Percentiles rank a stretch among this genome's conserved stretches.
Conservation (phyloP, 2,113 vertebrate genomes). For the Gadus macrocephalus region DNA sequence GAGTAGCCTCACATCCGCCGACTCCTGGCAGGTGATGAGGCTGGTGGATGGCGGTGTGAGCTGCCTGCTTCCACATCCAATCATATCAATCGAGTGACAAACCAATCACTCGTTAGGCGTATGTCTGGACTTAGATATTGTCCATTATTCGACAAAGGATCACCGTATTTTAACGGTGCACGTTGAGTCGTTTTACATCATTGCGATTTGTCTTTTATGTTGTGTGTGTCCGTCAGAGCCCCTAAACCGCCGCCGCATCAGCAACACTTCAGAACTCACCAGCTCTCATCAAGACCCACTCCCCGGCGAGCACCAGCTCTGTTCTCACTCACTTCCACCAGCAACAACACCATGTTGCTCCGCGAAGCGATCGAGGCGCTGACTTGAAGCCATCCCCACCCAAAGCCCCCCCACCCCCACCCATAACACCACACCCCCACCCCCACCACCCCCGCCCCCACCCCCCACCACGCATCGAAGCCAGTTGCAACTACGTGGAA, state of each 20-base stretch:
- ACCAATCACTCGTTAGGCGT: neutral
- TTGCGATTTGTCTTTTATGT: neutral
- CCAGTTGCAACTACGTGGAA: too few species aligned
- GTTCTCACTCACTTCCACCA: slow-evolving; percentile 66
- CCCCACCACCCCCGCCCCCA: neutral
- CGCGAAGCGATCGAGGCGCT: slow-evolving; percentile 28
- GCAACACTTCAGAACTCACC: too few species aligned
- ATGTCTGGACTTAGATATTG: neutral
- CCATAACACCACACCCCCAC: neutral
- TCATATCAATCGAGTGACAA: neutral
- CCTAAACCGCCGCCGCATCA: too few species aligned
- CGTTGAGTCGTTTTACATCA: neutral
- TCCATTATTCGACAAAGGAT: neutral
- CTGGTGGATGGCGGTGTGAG: neutral
- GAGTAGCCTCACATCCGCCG: neutral
- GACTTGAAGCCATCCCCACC: slow-evolving; percentile 31
- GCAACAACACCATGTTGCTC: slow-evolving; percentile 62
- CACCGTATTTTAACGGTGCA: neutral
- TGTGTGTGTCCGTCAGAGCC: too few species aligned
- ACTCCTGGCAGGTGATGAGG: neutral
- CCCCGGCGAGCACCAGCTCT: slow-evolving; percentile 20
- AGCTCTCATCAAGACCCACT: slow-evolving; percentile 8
- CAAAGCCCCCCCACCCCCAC: neutral
- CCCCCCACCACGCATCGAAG: too few species aligned
- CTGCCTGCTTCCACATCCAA: neutral